Evolutionary conservation across 2,888 invertebrate genomes (phyloP), one percentile per base, ranked within the genome.

Genomic region (Synanthedon andrenaeformis): DNA sequence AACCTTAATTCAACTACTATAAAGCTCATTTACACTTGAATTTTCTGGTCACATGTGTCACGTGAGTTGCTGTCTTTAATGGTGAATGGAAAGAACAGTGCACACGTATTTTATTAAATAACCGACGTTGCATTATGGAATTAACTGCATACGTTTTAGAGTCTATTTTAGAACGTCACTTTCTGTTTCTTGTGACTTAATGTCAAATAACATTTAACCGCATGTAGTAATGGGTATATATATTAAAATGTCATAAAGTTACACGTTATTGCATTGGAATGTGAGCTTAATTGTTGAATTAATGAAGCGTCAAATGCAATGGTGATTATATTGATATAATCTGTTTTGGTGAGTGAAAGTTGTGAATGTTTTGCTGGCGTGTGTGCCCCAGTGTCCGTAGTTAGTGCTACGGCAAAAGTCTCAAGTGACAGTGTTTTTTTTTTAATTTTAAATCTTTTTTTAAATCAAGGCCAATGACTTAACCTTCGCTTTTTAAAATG

Each of bases 381-480:
- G 19, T 49, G 17, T 49, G 19, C 23, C 14, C 23, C 23, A 1
- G 23, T 23, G 23, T 5, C 5, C 12, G 17, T 23, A 12, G 19
- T 78, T 73, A 84, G 84, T 84, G 81, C 83, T 78, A 80, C 82
- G 83, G 76, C 65, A 80, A 82, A 79, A 66, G 66, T 58, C 49
- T 57, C 62, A 60, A 14, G 59, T 65, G 72, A 71, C 69, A 70
- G 70, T 65, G 68, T 56, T 52, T 58, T 59, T 65, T 67, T 35
- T 66, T 67, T 58, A 54, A 5, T 23, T 53, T 42, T 17, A n/a
- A n/a, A n/a, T 2, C 48, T 55, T 50, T 55, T 58, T 63, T 62
- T 57, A 54, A 57, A 56, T 57, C 23, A 45, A 45, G 45, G 49
- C 12, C 49, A 42, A 42, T 45, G 49, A 51, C 49, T 42, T 42